Evolutionary conservation across 2,888 invertebrate genomes (phyloP), one percentile per base, ranked within the genome.

Genomic region (Podotricha telesiphe): DNA sequence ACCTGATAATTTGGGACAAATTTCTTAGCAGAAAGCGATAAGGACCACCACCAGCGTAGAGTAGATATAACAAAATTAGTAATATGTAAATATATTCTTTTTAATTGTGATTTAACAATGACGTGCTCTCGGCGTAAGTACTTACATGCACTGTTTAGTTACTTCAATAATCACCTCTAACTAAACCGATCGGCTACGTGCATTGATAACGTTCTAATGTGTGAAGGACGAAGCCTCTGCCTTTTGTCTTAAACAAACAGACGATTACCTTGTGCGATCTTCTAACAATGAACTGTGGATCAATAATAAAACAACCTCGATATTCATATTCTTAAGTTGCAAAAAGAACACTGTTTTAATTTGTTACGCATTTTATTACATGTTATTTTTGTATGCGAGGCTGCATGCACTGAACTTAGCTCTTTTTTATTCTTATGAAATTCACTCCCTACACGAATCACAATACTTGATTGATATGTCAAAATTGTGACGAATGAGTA

Each of bases 191-290:
- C 83, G 83, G 88, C 86, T 86, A 84, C 83, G 87, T 89, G 88
- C 89, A 89, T 87, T 89, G 86, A 88, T 89, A 91, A 86, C 82
- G 80, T 82, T 86, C 84, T 88, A 89, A 90, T 88, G 88, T 88
- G 88, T 89, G 92, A 92, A 92, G 92, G 92, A 89, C 91, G 82
- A 78, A 77, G 73, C 78, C 76, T 77, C 76, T 77, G 83, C 85
- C 89, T 91, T 90, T 91, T 91, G 90, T 91, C 83, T 87, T 84
- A 80, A 75, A 80, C 82, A 82, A 86, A 87, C 86, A 86, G 82
- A 80, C 81, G 74, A 78, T 88, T 91, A 89, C 90, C 91, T 91
- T 88, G 86, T 80, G 79, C 73, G 72, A 72, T 77, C 78, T 75
- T 73, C 75, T 80, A 78, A 79, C 80, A 82, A 79, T 82, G 76